A percentile compares a stretch with the other conserved stretches of the same genome.
Conservation (phyloP, 2,888 invertebrate species). For the Leptinotarsa tumamoca region DNA sequence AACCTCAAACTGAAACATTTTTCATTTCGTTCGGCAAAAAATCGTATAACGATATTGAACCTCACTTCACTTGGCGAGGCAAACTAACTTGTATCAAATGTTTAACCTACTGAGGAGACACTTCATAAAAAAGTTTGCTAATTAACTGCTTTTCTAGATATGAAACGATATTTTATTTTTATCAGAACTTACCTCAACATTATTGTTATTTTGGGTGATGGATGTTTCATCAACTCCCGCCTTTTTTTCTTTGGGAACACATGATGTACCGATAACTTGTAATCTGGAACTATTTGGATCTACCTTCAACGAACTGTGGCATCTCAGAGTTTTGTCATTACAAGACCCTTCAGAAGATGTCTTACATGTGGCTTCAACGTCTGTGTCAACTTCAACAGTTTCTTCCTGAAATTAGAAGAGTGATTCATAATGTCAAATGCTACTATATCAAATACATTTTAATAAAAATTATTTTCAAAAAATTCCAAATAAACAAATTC, state of each 20-base stretch:
- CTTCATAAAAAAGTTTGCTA: background rate
- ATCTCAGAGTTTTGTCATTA: slow-evolving; percentile 51
- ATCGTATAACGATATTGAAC: too few relatives aligned
- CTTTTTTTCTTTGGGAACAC: slow-evolving; percentile 50
- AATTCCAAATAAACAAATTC: too few relatives aligned
- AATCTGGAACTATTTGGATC: slow-evolving; percentile 46
- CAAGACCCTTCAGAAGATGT: slow-evolving; percentile 49
- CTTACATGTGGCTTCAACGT: slow-evolving; percentile 55
- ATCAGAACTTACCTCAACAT: background rate
- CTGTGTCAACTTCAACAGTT: slow-evolving; percentile 53
- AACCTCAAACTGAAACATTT: slow-evolving; percentile 46
- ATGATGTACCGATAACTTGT: slow-evolving; percentile 52
- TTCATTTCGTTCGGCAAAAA: background rate
- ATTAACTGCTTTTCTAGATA: background rate
- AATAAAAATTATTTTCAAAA: background rate
- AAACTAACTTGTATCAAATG: too few relatives aligned
- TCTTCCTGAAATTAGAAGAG: slow-evolving; percentile 48
- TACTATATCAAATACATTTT: too few relatives aligned
- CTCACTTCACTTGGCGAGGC: too few relatives aligned
- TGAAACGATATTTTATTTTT: background rate
- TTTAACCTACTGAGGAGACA: too few relatives aligned
- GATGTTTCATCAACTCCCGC: background rate
- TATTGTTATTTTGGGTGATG: background rate
- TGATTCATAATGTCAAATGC: too few relatives aligned
- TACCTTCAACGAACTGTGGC: slow-evolving; percentile 54